Evolutionary conservation across 1,140 invertebrate genomes (phyloP).

Genomic region (Aphis craccivora): DNA sequence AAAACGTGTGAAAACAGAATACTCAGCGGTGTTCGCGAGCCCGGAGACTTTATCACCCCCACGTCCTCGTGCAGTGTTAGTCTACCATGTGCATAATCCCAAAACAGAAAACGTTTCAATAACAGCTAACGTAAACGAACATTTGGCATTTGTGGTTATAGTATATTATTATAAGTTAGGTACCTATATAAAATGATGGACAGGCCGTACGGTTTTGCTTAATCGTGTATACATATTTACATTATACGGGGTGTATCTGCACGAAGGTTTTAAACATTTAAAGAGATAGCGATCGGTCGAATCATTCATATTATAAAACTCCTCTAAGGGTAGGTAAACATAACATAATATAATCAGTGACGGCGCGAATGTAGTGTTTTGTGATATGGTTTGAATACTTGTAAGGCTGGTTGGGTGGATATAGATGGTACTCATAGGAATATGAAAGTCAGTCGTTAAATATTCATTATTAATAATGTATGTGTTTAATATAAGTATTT

Average conservation of each 20-base stretch:
- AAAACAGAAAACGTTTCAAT: background rate
- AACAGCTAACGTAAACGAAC: too few relatives aligned
- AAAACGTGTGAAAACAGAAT: conserved; percentile 47
- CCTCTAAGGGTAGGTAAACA: too few relatives aligned
- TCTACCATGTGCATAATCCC: too few relatives aligned
- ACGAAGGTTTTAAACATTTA: background rate
- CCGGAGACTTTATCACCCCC: background rate
- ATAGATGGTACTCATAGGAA: too few relatives aligned
- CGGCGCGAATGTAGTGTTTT: too few relatives aligned
- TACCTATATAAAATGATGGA: background rate
- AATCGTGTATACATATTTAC: background rate
- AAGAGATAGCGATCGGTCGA: background rate
- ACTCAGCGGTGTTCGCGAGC: background rate
- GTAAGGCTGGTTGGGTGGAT: too few relatives aligned
- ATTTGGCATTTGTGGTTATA: too few relatives aligned
- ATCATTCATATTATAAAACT: background rate
- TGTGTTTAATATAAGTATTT: too few relatives aligned
- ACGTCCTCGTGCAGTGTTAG: background rate
- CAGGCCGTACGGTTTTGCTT: background rate
- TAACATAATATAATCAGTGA: too few relatives aligned
- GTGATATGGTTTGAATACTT: too few relatives aligned
- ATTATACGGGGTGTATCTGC: background rate
- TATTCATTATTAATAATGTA: too few relatives aligned
- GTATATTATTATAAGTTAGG: background rate
- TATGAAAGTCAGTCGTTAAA: too few relatives aligned